Evolutionary conservation across 1,140 invertebrate genomes (phyloP), one percentile per base, ranked within the genome.

Genomic region (Bursaphelenchus mucronatus): DNA sequence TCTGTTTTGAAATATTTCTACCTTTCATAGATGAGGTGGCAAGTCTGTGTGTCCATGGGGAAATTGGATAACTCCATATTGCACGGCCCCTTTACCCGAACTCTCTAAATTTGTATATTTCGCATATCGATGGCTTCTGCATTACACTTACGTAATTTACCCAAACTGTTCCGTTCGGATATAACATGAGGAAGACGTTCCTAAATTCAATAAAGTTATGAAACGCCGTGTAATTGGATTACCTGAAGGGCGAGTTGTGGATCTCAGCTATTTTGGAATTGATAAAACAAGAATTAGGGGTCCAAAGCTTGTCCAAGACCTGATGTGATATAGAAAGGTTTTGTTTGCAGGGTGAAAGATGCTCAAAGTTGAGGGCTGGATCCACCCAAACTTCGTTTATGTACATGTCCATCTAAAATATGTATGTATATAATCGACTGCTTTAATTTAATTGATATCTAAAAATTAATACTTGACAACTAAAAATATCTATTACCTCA

Each of bases 161-260:
- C 77, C 79, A 79, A 50, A 81, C 74, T 7, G 77, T 77, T 15
- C 76, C 77, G 59, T 79, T 79, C 19, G 71, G 79, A 64, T 79
- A 79, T 13, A 78, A 63, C 77, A 78, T 80, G 9, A 78, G 64
- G 46, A 78, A 79, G 39, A 79, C 68, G 54, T 9, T 63, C 17
- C 15, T 71, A n/a, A 66, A 67, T 65, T 49, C 41, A 10, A 66
- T 71, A 66, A 54, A 49, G 21, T 41, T 62, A 62, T 62, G 8
- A 64, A 61, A 17, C 10, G 10, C 17, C 13, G 9, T 5, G 17
- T 21, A 61, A 13, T 19, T 47, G 15, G 21, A 30, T 66, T 66
- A 80, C 75, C 64, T 66, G 63, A 79, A 79, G 8, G 77, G 77
- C 15, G 71, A 75, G 45, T 77, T 77, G 59, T 81, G 79, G 43